Base-by-base conservation (phyloP, 2,888 invertebrate genomes). In the Zhengitettix transpicula region DNA sequence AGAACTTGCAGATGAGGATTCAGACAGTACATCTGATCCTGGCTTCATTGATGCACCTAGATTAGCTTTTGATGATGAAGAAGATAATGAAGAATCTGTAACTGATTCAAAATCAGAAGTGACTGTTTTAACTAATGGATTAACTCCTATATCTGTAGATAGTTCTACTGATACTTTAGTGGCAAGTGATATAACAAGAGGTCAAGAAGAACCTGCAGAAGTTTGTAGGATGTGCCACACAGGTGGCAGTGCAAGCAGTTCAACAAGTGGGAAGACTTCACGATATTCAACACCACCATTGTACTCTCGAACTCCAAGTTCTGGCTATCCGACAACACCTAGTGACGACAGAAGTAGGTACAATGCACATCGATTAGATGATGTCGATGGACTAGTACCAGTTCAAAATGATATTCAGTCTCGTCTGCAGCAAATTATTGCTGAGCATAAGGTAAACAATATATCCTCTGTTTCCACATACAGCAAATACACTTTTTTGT, bases 401-500 rank as follows among this genome's bases (percentile, higher is more conserved):
- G 78, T 84, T 62, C 76, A 79, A 64, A 86, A 86, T 70, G 83
- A 85, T 63, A 77, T 85, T 65, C 89, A 89, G 73, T 81, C 81
- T 64, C 76, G 92, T 64, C 78, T 94, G 68, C 84, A 85, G 70
- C 87, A 90, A 73, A 86, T 94, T 68, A 84, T 89, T 67, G 78
- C 84, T 61, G 85, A 88, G 65, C 85, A 89, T 71, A 85, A 83
- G 81, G 90, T 89, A 69, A 68, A 68, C 66, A 28, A 58, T 16
- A 47, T 58, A 60, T 55, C 51, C 12, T 12, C 17, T 57, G 57
- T 12, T 55, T 58, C 28, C 28, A 28, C 28, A 2, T 28, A 28
- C 28, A 28, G 28, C 28, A 28, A 28, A 28, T 28, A 28, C 28
- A 28, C 28, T 28, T 28, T n/a, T 28, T 7, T 28, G 28, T 28